Base-by-base conservation (phyloP, 92 coral and sea anemone species). In the Virgularia gustaviana region DNA sequence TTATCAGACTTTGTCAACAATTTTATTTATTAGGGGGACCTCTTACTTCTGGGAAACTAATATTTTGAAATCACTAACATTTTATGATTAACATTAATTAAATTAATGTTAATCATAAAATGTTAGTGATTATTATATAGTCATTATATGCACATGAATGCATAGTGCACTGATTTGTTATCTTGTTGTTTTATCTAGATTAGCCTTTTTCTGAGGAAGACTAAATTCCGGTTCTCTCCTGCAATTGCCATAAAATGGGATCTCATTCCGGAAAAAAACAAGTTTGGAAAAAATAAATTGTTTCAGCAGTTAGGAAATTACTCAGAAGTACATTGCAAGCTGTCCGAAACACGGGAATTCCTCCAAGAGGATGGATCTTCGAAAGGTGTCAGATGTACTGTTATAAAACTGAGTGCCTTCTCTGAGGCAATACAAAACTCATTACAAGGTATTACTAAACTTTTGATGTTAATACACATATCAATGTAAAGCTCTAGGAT, bases 161-260 rank as follows among this genome's bases (percentile, higher is more conserved):
- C n/a, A n/a, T n/a, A n/a, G n/a, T n/a, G n/a, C n/a, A n/a, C n/a
- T n/a, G n/a, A n/a, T n/a, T 16, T 5, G n/a, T 16, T 16, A 51
- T 51, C 8, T 5, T 51, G n/a, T 51, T 7, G n/a, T 51, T 34
- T 3, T 22, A 53, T 53, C 1, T 10, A 53, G 60, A 34, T 53
- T 53, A 13, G 31, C 23, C 60, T 53, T 2, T 2, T 2, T 9
- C 31, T 34, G 2, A 11, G n/a, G n/a, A 34, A 12, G 60, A 53
- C 60, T n/a, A 29, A 9, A 34, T 18, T 53, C 10, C 29, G 60
- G 60, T 9, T 2, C 5, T 23, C 23, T 29, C 31, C 23, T 22
- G 60, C 60, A 53, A 22, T 53, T 53, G 60, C 60, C 2, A 22
- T 53, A 1, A 53, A 34, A 22, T 53, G 60, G 60, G n/a, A n/a